phyloP scores from a whole-genome alignment of 2,888 invertebrate genomes.

The Troides helena region DNA sequence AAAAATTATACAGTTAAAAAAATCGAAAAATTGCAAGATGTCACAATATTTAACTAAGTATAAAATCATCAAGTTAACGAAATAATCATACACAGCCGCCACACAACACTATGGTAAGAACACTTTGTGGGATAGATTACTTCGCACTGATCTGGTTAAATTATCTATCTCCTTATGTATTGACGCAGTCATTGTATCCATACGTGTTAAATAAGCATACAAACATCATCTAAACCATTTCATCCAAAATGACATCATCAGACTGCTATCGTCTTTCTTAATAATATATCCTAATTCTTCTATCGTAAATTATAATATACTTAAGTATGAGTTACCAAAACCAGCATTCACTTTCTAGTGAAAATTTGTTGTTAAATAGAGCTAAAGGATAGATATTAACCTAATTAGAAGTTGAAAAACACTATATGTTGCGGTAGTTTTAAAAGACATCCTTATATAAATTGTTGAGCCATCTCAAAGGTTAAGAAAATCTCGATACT shows the following conservation, averaged over 20 bases:
- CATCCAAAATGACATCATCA: not conserved
- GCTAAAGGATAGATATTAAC: not conserved
- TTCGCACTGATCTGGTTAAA: not conserved
- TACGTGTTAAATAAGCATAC: not conserved
- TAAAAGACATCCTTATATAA: not conserved
- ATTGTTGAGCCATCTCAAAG: not conserved
- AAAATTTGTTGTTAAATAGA: not conserved
- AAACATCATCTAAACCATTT: not conserved
- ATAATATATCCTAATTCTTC: not conserved
- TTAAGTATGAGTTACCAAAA: not conserved
- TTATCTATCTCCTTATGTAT: not conserved
- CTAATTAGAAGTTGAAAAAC: not conserved
- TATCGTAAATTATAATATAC: not conserved
- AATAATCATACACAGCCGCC: not conserved
- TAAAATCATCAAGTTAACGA: not conserved
- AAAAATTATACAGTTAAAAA: not conserved
- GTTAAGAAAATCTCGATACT: not conserved
- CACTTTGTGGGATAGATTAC: not conserved
- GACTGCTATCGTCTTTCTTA: not conserved
- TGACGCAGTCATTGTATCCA: not conserved
- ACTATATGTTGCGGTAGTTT: not conserved
- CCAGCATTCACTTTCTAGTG: not conserved
- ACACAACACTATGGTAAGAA: not conserved
- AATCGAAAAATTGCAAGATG: not conserved
- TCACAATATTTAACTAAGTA: not conserved